Evolutionary conservation across 2,888 invertebrate genomes (phyloP), one percentile per base, ranked within the genome.

Genomic region (Cetonia aurata): DNA sequence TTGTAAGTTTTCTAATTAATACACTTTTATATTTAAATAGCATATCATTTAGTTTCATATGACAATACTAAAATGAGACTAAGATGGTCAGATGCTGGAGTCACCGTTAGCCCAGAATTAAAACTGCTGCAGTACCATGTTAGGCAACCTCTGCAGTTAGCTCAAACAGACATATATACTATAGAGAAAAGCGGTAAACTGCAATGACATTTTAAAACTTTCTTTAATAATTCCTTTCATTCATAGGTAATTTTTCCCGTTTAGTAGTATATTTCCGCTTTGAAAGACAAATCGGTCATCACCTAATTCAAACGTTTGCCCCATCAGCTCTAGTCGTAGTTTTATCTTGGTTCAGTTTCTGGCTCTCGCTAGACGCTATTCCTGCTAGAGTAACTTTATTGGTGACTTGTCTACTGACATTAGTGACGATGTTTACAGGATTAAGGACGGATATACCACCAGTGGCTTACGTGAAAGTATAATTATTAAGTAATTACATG

Each of bases 281-380:
- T 79, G 93, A 94, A 83, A 88, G 94, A 9, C 93, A 94, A 83
- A 93, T 95, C 66, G 94, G 94, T 0, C 94, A 94, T 82, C 94
- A 94, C 80, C 84, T 95, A 62, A 94, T 94, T 74, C 94, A 94
- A 83, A 93, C 94, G 6, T 95, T 94, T 81, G 93, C 93, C 0
- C 95, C 95, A 0, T 94, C 94, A 1, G 91, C 92, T 0, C 83
- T 95, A 37, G 93, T 95, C 6, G 94, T 95, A 9, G 91, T 93
- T 88, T 82, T 95, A 6, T 94, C 93, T 2, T 95, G 94, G 94
- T 94, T 94, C 81, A 93, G 94, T 79, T 95, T 95, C 82, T 95
- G 94, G 94, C 83, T 95, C 33, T 94, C 93, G 57, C 83, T 94
- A 77, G 95, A 95, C 79, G 94, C 94, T 0, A 92, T 94, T 62